Conservation (phyloP, 2,888 invertebrate species). For the Hypercompe scribonia region DNA sequence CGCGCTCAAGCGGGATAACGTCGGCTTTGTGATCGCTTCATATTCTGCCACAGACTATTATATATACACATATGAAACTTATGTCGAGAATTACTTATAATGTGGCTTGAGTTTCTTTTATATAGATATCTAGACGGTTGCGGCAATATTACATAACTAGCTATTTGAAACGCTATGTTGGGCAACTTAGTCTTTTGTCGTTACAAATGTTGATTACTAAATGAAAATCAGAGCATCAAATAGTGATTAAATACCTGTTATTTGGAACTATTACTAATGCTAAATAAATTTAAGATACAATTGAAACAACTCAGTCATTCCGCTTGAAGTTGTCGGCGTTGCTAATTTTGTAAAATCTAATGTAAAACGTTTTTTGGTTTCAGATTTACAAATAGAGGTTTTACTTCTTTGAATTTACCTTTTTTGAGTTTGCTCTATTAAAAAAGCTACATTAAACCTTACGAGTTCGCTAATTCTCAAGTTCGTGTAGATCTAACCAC, state of each 20-base stretch:
- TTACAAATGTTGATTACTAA: not conserved
- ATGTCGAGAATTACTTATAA: constrained; percentile 31
- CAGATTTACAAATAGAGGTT: not conserved
- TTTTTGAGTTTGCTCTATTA: not conserved
- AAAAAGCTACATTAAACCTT: not conserved
- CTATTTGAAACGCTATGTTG: constrained; percentile 9
- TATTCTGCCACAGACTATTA: constrained; percentile 39
- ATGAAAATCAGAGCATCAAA: not conserved
- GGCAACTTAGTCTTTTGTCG: not conserved
- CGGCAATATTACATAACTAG: constrained; percentile 18
- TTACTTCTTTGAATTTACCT: not conserved
- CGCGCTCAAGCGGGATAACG: constrained; percentile 76
- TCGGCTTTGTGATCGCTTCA: constrained; percentile 67
- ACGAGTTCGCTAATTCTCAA: not conserved
- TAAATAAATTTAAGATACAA: not conserved
- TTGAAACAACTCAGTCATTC: not conserved
- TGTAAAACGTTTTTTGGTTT: not conserved
- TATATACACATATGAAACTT: constrained; percentile 31
- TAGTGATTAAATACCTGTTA: not conserved
- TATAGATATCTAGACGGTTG: constrained; percentile 19
- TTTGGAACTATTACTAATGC: not conserved
- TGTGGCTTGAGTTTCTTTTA: constrained; percentile 24
- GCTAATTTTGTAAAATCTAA: not conserved
- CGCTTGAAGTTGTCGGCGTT: not conserved
- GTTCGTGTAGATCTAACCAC: not conserved